Evolutionary conservation across 2,797 vertebrate species (phyloP).

Genomic region (Vespertilio murinus): DNA sequence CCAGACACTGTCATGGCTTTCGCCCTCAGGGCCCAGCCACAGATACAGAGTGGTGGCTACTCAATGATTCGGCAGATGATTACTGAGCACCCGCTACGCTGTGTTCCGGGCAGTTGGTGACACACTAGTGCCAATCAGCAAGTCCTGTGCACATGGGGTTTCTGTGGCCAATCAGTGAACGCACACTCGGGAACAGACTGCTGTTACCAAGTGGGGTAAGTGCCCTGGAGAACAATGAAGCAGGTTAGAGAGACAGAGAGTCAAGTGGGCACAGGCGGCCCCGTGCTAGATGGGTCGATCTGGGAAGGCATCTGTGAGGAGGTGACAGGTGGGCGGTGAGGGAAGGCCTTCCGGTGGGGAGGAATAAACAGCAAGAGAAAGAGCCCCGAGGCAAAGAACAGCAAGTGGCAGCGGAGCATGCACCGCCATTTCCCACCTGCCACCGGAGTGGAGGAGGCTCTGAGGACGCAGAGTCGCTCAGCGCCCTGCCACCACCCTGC

Average conservation of each 20-base stretch:
- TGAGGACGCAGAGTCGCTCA: not conserved
- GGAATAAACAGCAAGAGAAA: not conserved
- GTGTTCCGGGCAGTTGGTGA: not conserved
- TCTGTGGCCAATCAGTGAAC: not conserved
- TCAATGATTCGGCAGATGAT: not conserved
- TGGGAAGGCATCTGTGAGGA: not conserved
- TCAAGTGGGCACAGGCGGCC: not conserved
- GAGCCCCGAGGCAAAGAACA: not conserved
- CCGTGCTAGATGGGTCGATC: too few species aligned
- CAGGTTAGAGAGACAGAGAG: not conserved
- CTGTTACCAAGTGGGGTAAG: not conserved
- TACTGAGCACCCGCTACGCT: not conserved
- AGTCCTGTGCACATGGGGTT: not conserved
- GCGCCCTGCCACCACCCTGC: not conserved
- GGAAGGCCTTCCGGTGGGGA: not conserved
- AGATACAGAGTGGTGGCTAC: not conserved
- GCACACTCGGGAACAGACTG: not conserved
- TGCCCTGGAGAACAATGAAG: not conserved
- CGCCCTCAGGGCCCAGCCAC: not conserved
- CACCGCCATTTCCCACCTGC: not conserved
- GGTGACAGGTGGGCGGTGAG: not conserved
- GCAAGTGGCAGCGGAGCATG: not conserved
- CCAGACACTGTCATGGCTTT: not conserved
- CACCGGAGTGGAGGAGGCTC: not conserved
- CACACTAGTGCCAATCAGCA: not conserved